Evolutionary conservation across 1,140 invertebrate genomes (phyloP).

Genomic region (Eupristina koningsbergeri): DNA sequence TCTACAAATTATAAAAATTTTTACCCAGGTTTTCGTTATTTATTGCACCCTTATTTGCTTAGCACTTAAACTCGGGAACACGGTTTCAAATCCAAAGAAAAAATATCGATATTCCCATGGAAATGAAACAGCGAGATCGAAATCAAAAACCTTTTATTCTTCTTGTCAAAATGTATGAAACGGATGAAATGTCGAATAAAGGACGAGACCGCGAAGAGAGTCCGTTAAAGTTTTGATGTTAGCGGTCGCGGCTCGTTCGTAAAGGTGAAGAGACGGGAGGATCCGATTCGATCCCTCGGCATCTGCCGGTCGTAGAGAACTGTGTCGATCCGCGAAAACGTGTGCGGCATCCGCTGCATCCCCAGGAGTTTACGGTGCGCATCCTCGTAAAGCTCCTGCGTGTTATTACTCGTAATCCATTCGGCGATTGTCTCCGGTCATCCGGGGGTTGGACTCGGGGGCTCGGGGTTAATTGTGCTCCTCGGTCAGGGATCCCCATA

Average conservation of each 20-base stretch:
- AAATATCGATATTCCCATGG: background rate
- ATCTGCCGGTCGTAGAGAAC: background rate
- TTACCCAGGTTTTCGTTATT: too few species aligned
- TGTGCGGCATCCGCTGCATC: background rate
- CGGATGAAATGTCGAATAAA: background rate
- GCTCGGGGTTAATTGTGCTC: background rate
- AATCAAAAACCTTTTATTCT: too few species aligned
- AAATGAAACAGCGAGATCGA: background rate
- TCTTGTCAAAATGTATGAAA: background rate
- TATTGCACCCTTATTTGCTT: too few species aligned
- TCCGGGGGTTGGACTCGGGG: too few species aligned
- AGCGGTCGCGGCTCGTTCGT: background rate
- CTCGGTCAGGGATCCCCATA: background rate
- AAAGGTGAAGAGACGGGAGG: background rate
- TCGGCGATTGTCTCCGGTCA: background rate
- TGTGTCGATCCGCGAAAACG: constrained; percentile 16
- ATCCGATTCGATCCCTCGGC: background rate
- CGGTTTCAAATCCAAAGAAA: background rate
- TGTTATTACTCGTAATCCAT: constrained; percentile 1
- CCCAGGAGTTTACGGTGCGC: constrained; percentile 10
- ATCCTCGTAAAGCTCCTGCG: constrained; percentile 4
- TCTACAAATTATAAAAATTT: too few species aligned
- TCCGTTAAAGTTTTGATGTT: constrained; percentile 27
- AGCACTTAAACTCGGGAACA: too few species aligned
- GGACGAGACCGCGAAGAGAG: background rate